These are phyloP conservation scores for Hylyphantes graminicola DNA, from an alignment of 1,140 invertebrate species.

Conservation along the genomic window DNA sequence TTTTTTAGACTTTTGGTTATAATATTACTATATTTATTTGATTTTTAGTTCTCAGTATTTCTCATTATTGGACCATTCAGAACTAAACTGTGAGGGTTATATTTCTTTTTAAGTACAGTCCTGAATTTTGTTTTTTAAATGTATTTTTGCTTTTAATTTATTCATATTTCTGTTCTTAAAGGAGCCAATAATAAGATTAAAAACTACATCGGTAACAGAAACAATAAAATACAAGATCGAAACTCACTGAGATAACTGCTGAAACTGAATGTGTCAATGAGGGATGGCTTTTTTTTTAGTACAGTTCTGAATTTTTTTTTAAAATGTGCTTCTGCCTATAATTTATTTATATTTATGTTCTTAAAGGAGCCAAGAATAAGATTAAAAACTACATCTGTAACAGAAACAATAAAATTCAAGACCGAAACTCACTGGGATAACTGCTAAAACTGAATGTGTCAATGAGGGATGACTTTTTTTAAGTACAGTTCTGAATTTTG, in stretches of 20 bases:
- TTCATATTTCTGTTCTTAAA: not conserved
- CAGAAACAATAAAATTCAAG: not conserved
- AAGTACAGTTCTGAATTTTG: not conserved
- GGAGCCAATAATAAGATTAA: not conserved
- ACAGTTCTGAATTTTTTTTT: not conserved
- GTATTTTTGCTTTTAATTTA: not conserved
- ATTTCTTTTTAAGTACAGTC: not conserved
- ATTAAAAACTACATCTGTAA: not conserved
- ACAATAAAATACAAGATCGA: not conserved
- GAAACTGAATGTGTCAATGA: not conserved
- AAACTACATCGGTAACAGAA: not conserved
- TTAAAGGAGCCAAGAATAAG: not conserved
- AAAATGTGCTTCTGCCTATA: not conserved
- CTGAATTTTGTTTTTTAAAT: not conserved
- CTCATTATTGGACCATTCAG: too few relatives aligned
- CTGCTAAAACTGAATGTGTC: not conserved
- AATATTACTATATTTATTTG: too few relatives aligned
- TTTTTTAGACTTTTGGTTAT: too few relatives aligned
- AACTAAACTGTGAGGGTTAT: too few relatives aligned
- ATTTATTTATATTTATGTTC: not conserved
- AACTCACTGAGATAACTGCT: conserved; percentile 4
- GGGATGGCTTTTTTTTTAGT: not conserved
- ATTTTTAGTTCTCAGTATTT: too few relatives aligned
- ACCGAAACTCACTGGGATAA: conserved; percentile 3
- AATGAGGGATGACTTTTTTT: not conserved